These are phyloP conservation scores for Siniperca obscura DNA, from an alignment of 2,797 vertebrate species.

Conservation along the genomic window DNA sequence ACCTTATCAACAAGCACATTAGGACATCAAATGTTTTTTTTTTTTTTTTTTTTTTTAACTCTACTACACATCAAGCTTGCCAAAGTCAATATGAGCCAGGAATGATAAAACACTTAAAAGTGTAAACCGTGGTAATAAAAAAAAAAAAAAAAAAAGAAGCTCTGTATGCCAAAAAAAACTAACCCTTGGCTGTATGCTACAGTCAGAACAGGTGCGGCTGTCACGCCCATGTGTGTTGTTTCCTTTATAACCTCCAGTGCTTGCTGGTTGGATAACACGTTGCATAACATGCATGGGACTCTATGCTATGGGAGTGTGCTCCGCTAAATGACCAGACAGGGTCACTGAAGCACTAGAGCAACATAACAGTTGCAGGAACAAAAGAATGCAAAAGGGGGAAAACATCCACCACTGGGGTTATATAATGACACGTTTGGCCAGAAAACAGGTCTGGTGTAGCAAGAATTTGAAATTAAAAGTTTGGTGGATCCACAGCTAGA, in stretches of 20 bases:
- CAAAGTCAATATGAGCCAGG: not conserved
- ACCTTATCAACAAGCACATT: not conserved
- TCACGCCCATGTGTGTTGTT: slow-evolving; percentile 38
- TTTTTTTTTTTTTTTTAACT: not conserved
- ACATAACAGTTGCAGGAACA: slow-evolving; percentile 10
- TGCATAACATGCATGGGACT: slow-evolving; percentile 68
- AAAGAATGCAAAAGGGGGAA: slow-evolving; percentile 2
- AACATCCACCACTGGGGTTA: not conserved
- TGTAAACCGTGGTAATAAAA: not conserved
- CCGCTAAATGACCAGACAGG: slow-evolving; percentile 45
- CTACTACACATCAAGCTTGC: not conserved
- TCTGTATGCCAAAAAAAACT: not conserved
- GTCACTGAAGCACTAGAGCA: slow-evolving; percentile 63
- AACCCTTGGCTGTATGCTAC: not conserved
- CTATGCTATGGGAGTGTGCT: slow-evolving; percentile 45
- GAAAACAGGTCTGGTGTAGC: not conserved
- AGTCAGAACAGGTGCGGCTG: not conserved
- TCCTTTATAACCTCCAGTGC: slow-evolving; percentile 63
- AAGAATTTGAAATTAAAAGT: not conserved
- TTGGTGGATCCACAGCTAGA: not conserved
- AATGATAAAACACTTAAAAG: not conserved
- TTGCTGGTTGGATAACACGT: slow-evolving; percentile 74
- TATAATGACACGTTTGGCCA: slow-evolving; percentile 23
- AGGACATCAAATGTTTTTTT: not conserved
- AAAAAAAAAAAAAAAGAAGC: not conserved